phyloP scores from a whole-genome alignment of 2,113 vertebrate species.

The Eublepharis macularius region DNA sequence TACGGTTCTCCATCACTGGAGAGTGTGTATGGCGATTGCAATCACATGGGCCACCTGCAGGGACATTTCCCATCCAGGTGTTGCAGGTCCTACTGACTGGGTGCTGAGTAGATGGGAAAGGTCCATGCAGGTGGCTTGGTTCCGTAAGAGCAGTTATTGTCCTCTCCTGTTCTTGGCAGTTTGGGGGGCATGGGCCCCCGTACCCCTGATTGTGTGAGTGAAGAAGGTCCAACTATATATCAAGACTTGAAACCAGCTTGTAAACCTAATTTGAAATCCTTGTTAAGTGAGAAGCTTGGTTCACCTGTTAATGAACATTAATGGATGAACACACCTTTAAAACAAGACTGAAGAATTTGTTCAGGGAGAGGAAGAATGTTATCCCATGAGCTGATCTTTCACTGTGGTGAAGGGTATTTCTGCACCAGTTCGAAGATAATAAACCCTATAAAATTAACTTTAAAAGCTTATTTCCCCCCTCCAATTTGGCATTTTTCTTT shows the following conservation, averaged over 20 bases:
- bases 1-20: background rate
- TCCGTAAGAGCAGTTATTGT: background rate
- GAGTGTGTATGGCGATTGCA: background rate
- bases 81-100: background rate
- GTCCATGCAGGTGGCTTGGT: background rate
- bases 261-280: too few species aligned
- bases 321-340: background rate
- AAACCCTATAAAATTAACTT: background rate
- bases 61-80: background rate
- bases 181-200: background rate
- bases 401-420: background rate
- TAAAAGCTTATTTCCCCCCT: background rate
- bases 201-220: background rate
- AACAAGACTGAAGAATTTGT: background rate
- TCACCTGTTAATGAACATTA: background rate
- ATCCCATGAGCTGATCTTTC: background rate
- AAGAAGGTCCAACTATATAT: background rate
- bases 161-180: background rate
- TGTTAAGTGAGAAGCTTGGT: background rate
- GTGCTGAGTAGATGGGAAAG: background rate
- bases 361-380: background rate
- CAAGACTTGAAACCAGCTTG: background rate
- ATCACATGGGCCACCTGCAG: background rate
- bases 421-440: background rate
- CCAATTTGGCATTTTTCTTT: background rate